Base-by-base conservation (phyloP, 2,888 invertebrate genomes). In the Heliconius hortense region DNA sequence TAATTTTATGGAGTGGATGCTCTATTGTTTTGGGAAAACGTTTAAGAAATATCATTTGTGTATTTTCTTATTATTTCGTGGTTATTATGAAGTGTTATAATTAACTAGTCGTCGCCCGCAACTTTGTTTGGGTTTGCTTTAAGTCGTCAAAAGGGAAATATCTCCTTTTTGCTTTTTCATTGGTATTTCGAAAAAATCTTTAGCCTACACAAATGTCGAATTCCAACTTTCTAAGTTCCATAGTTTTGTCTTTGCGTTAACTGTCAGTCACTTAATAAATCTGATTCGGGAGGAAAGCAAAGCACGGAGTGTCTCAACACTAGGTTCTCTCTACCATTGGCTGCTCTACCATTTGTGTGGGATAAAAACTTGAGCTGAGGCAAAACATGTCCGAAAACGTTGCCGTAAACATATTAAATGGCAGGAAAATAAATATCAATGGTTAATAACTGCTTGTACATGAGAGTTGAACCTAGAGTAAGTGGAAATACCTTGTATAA, bases 21-120 rank as follows among this genome's bases (percentile, higher is more conserved):
- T 24, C 66, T n/a, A 28, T 73, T 67, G 39, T 56, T 39, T 73
- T 73, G 43, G 11, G 26, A 66, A 66, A 66, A 43, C 66, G 28
- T 60, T 60, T 28, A 62, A 43, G 71, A 39, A 39, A 59, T 21
- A 48, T n/a, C 3, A 11, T 56, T 56, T 24, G 13, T 62, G 35
- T 21, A 67, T 48, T 68, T 67, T 53, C 48, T 66, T 24, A 66
- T 66, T 66, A 66, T 43, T 66, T 66, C 15, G 24, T 43, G 8
- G 39, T 66, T 15, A 39, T 66, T 66, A 24, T n/a, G 63, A 63
- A 66, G 15, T 39, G 2, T 24, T 39, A 39, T 66, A 24, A 66
- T 24, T 39, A 64, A 11, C 4, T 60, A 60, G 10, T 2, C 8
- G 18, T 53, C 43, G 15, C 15, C 15, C 43, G 0, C 8, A n/a